Evolutionary conservation across 2,113 vertebrate species (phyloP).

Genomic region (Mesembrinibis cayennensis): DNA sequence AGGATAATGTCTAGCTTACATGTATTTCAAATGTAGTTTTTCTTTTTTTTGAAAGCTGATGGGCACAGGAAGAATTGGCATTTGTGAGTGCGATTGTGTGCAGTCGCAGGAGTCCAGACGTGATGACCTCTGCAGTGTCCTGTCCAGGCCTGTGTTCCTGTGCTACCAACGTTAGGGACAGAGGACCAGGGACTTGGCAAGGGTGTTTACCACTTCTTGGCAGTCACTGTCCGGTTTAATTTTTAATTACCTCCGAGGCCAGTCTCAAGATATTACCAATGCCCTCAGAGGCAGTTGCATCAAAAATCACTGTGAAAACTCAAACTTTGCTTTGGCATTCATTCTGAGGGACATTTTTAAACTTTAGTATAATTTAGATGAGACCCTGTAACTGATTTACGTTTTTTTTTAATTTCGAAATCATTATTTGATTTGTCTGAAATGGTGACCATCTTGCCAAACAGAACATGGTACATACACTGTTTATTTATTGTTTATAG

Average conservation of each 20-base stretch:
- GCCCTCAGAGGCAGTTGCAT: neutral
- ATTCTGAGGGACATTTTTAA: neutral
- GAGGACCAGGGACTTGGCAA: neutral
- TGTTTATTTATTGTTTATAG: neutral
- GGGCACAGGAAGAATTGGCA: neutral
- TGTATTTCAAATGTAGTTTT: neutral
- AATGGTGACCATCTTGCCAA: neutral
- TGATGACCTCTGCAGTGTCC: neutral
- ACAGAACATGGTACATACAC: neutral
- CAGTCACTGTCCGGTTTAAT: slow-evolving; percentile 14
- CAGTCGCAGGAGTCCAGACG: neutral
- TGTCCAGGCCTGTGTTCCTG: neutral
- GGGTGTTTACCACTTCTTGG: neutral
- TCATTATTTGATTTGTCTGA: neutral
- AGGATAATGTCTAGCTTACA: neutral
- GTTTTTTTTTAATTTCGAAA: neutral
- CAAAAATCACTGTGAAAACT: slow-evolving; percentile 10
- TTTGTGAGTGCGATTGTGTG: neutral
- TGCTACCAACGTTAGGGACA: neutral
- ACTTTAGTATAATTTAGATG: neutral
- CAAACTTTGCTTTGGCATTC: slow-evolving; percentile 29
- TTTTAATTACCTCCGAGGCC: neutral
- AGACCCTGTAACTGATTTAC: neutral
- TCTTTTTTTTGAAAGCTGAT: neutral
- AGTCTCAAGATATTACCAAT: neutral